These are phyloP conservation scores for Ctenicera cuprea DNA, from an alignment of 2,888 invertebrate species.

Conservation along the genomic window DNA sequence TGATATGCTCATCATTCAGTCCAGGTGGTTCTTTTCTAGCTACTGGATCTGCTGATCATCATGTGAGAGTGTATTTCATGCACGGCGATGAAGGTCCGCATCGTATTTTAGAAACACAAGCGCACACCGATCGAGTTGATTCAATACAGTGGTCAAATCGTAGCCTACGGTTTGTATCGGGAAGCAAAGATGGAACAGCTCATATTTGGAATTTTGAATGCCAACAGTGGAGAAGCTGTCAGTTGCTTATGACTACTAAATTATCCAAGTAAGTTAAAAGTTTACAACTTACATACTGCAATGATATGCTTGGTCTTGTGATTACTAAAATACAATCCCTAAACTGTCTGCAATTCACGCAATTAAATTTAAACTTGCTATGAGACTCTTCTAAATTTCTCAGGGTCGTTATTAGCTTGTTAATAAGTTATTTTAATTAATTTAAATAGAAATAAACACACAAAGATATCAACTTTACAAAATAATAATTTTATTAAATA, in stretches of 20 bases:
- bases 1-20: conserved; percentile 95
- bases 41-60: conserved; percentile 95
- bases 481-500: too few species aligned
- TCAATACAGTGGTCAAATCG: conserved; percentile 96
- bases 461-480: too few species aligned
- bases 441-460: too few species aligned
- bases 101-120: conserved; percentile 83
- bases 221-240: conserved; percentile 90
- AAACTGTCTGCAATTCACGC: too few species aligned
- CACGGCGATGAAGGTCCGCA: conserved; percentile 85
- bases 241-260: conserved; percentile 82
- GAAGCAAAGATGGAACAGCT: conserved; percentile 96
- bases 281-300: too few species aligned
- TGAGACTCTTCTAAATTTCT: too few species aligned
- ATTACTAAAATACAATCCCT: too few species aligned
- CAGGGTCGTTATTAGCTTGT: too few species aligned
- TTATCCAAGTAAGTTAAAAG: conserved; percentile 74
- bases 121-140: conserved; percentile 95
- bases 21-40: conserved; percentile 93
- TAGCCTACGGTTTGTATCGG: conserved; percentile 92
- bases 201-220: conserved; percentile 94
- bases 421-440: too few species aligned
- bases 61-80: conserved; percentile 93
- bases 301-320: too few species aligned
- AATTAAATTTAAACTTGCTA: too few species aligned